Base-by-base conservation (phyloP, 92 coral and sea anemone genomes). In the Actinernus sp. region DNA sequence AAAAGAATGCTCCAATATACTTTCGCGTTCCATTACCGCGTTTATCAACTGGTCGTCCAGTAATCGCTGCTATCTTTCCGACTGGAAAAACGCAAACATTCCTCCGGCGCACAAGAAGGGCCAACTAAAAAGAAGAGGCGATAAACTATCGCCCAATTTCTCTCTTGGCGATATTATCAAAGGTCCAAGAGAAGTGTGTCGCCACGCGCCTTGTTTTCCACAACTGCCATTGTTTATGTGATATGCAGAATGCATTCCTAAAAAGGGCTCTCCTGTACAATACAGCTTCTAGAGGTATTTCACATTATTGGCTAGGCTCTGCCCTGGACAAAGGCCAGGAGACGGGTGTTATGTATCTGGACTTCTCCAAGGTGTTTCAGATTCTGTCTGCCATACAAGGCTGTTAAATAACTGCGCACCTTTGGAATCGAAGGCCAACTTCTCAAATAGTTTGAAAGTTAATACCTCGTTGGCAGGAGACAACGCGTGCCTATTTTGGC, bases 21-120 rank as follows among this genome's bases (percentile, higher is more conserved):
- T 73, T 30, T 43, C 82, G 25, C 88, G 83, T 2, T 83, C 89
- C 4, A 16, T 82, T 12, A 53, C 77, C 13, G 73, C 63, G 13
- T 61, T 79, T 51, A 68, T 79, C 28, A 79, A 79, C 44, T 31
- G 45, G 41, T 55, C 64, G 0, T 25, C 67, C 16, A 61, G 44
- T 33, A 26, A 61, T 51, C 82, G 82, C 51, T 31, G 50, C 65
- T 81, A 10, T 26, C 11, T 65, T 9, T 31, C 54, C 18, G 82
- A 58, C 20, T 81, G 77, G 82, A 81, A 81, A 54, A 36, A 56
- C 29, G 88, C 88, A 49, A 72, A 81, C 49, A 62, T 81, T 17
- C 27, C 66, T 30, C 79, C 87, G 27, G 45, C 71, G 56, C 72
- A 70, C 46, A 80, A 80, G 48, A 80, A 55, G 38, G 72, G n/a